Conservation (phyloP, 2,113 vertebrate species). For the Pseudois nayaur region DNA sequence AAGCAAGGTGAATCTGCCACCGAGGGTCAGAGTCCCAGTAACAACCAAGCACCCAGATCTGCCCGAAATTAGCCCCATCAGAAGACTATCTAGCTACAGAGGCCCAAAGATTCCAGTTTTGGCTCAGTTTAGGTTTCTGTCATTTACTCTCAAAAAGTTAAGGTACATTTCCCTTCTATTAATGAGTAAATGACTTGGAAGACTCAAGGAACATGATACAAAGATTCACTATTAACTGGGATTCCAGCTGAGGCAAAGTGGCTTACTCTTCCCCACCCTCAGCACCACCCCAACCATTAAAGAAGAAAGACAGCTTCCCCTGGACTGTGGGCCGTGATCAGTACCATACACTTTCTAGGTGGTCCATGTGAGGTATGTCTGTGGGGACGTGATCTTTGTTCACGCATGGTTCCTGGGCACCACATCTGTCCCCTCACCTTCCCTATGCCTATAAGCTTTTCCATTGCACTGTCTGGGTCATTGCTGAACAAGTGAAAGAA, state of each 20-base stretch:
- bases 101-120: neutral
- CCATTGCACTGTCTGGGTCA: neutral
- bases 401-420: neutral
- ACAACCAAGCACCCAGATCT: neutral
- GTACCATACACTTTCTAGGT: rapidly evolving
- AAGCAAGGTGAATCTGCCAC: neutral
- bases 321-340: neutral
- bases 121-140: neutral
- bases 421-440: neutral
- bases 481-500: neutral
- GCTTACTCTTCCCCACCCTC: neutral
- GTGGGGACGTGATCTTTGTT: neutral
- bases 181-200: neutral
- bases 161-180: neutral
- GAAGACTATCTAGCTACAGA: neutral
- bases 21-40: neutral
- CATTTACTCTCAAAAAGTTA: neutral
- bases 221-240: neutral
- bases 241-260: neutral
- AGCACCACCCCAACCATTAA: neutral
- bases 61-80: neutral
- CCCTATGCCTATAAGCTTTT: neutral
- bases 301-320: neutral
- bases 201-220: neutral
- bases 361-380: neutral